Evolutionary conservation across 2,888 invertebrate genomes (phyloP).

Genomic region (Orthosia cruda): DNA sequence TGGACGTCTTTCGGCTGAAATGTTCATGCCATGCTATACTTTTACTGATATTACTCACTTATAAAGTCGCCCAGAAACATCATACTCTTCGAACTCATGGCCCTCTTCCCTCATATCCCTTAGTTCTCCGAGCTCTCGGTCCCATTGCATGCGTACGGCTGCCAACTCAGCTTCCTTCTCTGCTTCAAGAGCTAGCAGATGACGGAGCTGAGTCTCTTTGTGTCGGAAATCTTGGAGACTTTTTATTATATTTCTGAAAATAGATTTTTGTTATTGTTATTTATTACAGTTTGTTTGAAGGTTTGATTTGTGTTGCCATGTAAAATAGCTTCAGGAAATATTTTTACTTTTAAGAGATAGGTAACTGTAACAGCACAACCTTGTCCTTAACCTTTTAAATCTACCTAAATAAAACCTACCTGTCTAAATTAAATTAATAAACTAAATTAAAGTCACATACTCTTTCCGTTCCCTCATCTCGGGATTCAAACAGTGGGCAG

Average conservation of each 20-base stretch:
- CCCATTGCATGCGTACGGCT: constrained; percentile 75
- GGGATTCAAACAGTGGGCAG: constrained; percentile 71
- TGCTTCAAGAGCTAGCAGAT: constrained; percentile 68
- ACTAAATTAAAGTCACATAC: constrained; percentile 70
- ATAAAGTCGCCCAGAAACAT: constrained; percentile 71
- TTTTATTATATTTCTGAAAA: constrained; percentile 79
- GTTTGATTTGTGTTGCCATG: too few species aligned
- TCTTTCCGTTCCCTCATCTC: constrained; percentile 79
- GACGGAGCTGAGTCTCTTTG: constrained; percentile 73
- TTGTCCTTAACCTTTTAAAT: too few species aligned
- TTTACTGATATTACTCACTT: constrained; percentile 68
- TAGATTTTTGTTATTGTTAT: not conserved
- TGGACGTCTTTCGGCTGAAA: too few species aligned
- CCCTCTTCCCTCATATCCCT: constrained; percentile 67
- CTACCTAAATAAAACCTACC: too few species aligned
- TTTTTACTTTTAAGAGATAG: too few species aligned
- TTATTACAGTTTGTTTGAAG: not conserved
- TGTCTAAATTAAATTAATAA: too few species aligned
- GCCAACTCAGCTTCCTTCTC: constrained; percentile 74
- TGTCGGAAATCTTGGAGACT: constrained; percentile 71
- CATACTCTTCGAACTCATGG: constrained; percentile 58
- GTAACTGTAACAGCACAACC: too few species aligned
- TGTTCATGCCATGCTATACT: too few species aligned
- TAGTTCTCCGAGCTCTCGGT: constrained; percentile 71
- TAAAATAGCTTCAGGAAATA: too few species aligned